These are phyloP conservation scores for Cerceris rybyensis DNA, from an alignment of 2,888 invertebrate species.

Conservation along the genomic window DNA sequence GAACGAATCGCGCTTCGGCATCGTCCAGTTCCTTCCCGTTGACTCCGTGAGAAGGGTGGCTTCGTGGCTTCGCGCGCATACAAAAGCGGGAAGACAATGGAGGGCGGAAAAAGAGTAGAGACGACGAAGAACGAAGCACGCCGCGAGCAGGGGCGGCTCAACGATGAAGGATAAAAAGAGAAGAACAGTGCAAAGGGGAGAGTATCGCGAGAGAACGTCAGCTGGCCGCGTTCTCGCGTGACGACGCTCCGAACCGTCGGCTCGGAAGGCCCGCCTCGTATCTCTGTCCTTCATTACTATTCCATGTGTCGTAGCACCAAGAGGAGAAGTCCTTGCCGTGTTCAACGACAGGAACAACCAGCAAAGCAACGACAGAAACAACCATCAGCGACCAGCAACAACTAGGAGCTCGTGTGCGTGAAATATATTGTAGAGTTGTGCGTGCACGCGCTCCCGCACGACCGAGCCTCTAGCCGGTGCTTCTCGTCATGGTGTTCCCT, in stretches of 20 bases:
- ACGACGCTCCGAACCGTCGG: conserved; percentile 71
- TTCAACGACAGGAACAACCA: not conserved
- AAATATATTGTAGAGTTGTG: conserved; percentile 28
- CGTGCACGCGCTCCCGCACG: conserved; percentile 63
- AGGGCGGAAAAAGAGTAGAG: conserved; percentile 26
- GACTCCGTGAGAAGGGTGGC: conserved; percentile 31
- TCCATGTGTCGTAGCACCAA: conserved; percentile 64
- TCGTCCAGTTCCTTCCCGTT: conserved; percentile 13
- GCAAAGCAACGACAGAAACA: conserved; percentile 28
- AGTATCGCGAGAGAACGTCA: conserved; percentile 70
- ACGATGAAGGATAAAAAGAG: conserved; percentile 11
- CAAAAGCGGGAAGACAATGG: conserved; percentile 56
- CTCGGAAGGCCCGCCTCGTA: conserved; percentile 69
- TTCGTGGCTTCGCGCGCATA: conserved; percentile 35
- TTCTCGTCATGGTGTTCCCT: conserved; percentile 36
- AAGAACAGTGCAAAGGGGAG: conserved; percentile 33
- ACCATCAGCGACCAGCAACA: conserved; percentile 15
- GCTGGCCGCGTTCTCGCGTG: conserved; percentile 78
- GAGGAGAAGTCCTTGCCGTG: conserved; percentile 15
- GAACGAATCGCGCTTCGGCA: conserved; percentile 5
- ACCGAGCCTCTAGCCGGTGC: conserved; percentile 43
- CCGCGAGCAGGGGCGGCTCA: conserved; percentile 26
- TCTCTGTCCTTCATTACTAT: conserved; percentile 76
- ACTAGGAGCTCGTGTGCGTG: conserved; percentile 56
- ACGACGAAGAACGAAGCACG: conserved; percentile 29